These are phyloP conservation scores for Riparia riparia DNA, from an alignment of 2,113 vertebrate genomes.

Conservation along the genomic window DNA sequence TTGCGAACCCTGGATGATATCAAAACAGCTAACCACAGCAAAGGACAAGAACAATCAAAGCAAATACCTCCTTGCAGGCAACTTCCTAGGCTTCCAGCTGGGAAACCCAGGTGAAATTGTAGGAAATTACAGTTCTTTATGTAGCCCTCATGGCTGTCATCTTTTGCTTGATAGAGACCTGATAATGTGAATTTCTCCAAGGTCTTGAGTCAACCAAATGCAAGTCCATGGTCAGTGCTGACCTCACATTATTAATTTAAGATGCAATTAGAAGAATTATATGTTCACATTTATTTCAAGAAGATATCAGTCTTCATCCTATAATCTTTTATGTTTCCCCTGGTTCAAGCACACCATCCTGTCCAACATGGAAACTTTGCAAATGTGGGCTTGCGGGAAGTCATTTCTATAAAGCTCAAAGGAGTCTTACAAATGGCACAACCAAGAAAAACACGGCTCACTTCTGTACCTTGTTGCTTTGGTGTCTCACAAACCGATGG, in stretches of 20 bases:
- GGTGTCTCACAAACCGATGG: neutral
- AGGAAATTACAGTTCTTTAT: neutral
- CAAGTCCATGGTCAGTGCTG: neutral
- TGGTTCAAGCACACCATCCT: neutral
- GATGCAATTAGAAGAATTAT: neutral
- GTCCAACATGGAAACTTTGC: neutral
- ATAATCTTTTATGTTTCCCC: neutral
- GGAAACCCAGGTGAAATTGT: neutral
- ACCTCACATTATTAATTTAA: neutral
- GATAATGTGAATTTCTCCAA: neutral
- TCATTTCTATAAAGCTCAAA: neutral
- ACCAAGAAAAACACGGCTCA: neutral
- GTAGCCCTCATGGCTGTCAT: neutral
- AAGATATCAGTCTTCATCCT: neutral
- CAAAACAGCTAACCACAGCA: neutral
- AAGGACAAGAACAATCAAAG: constrained; percentile 11
- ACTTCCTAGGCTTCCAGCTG: neutral
- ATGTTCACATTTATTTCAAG: neutral
- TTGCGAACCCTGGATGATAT: neutral
- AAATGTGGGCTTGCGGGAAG: neutral
- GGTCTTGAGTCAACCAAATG: neutral
- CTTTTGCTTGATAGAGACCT: neutral
- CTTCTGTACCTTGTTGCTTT: neutral
- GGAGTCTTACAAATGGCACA: neutral
- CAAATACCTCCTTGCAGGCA: neutral